Evolutionary conservation across 37 sponge, comb jelly and placozoan species (phyloP).

Genomic region (Mnemiopsis leidyi): DNA sequence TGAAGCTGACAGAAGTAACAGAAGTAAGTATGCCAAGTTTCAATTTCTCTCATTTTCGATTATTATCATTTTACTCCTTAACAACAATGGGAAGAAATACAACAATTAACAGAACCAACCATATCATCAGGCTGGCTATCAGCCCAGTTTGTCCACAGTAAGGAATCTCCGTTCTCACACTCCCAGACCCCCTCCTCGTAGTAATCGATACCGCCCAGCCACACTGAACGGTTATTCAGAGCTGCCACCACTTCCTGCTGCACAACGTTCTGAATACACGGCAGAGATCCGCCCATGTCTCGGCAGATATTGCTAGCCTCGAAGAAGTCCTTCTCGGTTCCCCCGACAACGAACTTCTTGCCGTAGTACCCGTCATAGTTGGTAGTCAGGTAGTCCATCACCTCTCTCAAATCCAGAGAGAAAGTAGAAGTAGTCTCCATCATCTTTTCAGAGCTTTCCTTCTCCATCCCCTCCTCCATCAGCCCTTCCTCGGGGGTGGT

Average conservation of each 20-base stretch:
- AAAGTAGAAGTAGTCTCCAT: not conserved
- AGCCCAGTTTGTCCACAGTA: not conserved
- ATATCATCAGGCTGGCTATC: not conserved
- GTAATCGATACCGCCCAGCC: constrained; percentile 3
- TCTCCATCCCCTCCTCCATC: not conserved
- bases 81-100: no score
- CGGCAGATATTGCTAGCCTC: not conserved
- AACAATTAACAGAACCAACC: no score
- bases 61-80: no score
- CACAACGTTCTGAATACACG: not conserved
- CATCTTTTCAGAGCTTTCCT: not conserved
- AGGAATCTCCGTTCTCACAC: not conserved
- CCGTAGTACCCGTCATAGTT: not conserved
- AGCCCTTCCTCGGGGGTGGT: not conserved
- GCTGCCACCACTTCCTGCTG: not conserved
- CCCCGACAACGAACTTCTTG: not conserved
- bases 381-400: not conserved
- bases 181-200: constrained; percentile 14
- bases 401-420: not conserved
- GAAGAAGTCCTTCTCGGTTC: not conserved
- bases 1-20: no score
- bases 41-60: no score
- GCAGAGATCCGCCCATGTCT: constrained; percentile 4
- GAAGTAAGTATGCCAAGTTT: no score
- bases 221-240: not conserved